These are phyloP conservation scores for Drosophila nasuta DNA, from an alignment of 1,140 invertebrate species.

Conservation along the genomic window DNA sequence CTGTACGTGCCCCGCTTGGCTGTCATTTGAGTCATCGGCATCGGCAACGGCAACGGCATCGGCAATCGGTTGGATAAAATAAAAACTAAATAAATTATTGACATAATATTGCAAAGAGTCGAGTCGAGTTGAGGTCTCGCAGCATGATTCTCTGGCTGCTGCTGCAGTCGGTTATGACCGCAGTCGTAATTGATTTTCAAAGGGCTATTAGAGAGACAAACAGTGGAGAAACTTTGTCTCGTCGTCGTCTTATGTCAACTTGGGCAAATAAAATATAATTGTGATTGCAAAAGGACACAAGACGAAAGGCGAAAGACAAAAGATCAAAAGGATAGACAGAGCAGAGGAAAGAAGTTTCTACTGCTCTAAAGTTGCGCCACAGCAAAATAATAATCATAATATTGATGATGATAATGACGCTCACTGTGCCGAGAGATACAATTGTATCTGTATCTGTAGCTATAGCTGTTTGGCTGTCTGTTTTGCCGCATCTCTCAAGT, in stretches of 20 bases:
- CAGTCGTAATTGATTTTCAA: slow-evolving; percentile 77
- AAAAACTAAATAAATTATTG: slow-evolving; percentile 77
- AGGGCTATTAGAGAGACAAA: slow-evolving; percentile 51
- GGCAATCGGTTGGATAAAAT: slow-evolving; percentile 26
- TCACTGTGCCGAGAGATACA: slow-evolving; percentile 55
- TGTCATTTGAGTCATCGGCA: neutral
- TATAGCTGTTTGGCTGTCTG: slow-evolving; percentile 4
- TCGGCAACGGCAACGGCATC: too few species aligned
- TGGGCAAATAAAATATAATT: slow-evolving; percentile 82
- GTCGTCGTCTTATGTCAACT: slow-evolving; percentile 61
- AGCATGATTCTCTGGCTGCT: slow-evolving; percentile 3
- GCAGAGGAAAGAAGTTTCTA: slow-evolving; percentile 1
- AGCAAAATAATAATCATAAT: slow-evolving; percentile 60
- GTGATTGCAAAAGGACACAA: slow-evolving; percentile 79
- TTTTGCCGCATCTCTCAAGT: slow-evolving; percentile 44
- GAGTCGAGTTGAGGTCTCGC: neutral
- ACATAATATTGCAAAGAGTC: slow-evolving; percentile 62
- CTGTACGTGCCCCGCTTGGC: slow-evolving; percentile 62
- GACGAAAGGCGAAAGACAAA: slow-evolving; percentile 62
- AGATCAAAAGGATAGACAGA: slow-evolving; percentile 70
- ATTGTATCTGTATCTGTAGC: slow-evolving; percentile 56
- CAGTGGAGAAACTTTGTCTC: slow-evolving; percentile 36
- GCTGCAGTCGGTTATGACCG: slow-evolving; percentile 57
- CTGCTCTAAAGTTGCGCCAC: slow-evolving; percentile 49
- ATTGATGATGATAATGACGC: slow-evolving; percentile 63